Base-by-base conservation (phyloP, 2,113 vertebrate species). In the Diadophis punctatus region DNA sequence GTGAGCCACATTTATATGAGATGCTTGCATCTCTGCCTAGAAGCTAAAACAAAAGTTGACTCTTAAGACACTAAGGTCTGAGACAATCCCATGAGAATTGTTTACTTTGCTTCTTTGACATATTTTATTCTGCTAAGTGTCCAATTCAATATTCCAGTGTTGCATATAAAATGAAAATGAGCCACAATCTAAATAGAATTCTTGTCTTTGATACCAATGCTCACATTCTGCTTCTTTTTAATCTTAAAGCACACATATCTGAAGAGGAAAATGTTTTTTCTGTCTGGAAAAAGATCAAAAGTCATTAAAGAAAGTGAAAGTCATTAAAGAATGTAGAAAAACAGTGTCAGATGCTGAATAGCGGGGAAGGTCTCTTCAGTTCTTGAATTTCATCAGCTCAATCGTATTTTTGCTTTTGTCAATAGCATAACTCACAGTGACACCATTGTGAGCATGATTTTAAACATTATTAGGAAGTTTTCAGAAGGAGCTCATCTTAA, bases 171-270 rank as follows among this genome's bases (percentile, higher is more conserved):
- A 90, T 93, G 93, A 95, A 87, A 80, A 23, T 48, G 91, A 93
- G n/a, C 93, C 93, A 86, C 92, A 23, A 11, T 91, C 93, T 95
- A 95, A 93, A 94, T 84, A 85, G 30, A 91, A 56, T 92, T 92
- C 87, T 95, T 86, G 90, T 80, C 92, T 92, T 90, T 94, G 97
- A 96, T 92, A 53, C n/a, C 96, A 95, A 93, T 95, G 7, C 94
- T 96, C 94, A 90, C 96, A 46, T 94, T 93, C 49, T 90, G 68
- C 39, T 96, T 84, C 92, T 95, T 97, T 98, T 97, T 97, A 97
- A 97, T 98, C 97, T 98, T 95, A 97, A 97, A 97, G 95, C 68
- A 97, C 96, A 97, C 96, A 97, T 97, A 98, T 97, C 96, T 96
- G 95, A 97, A 95, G 97, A 97, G 94, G 85, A 97, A 97, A 80